Percentiles rank a stretch among this genome's conserved stretches.
These are phyloP conservation scores for Phyllostomus discolor DNA, from an alignment of 2,113 vertebrate species.

Conservation along the genomic window DNA sequence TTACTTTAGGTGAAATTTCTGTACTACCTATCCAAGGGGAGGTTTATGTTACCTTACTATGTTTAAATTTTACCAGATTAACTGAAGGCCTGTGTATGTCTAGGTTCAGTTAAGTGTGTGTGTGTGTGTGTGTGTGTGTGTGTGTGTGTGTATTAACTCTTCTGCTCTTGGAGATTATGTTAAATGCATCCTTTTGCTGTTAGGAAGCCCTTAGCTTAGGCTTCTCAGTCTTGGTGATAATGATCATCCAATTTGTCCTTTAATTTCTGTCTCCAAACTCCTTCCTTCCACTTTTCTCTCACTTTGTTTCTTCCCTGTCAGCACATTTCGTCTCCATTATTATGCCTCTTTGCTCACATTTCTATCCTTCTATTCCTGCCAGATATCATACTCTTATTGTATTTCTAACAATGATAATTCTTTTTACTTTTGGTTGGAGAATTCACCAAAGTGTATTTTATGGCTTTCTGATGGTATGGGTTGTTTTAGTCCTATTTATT, in stretches of 20 bases:
- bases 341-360: neutral
- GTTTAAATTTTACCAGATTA: neutral
- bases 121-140: neutral
- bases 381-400: neutral
- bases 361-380: neutral
- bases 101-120: too few species aligned
- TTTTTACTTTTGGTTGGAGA: constrained; percentile 5
- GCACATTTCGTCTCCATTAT: neutral
- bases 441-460: neutral
- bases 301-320: neutral
- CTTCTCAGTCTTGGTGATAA: neutral
- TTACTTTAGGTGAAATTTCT: neutral
- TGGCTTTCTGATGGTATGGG: neutral
- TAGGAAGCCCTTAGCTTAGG: neutral
- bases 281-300: neutral
- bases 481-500: neutral
- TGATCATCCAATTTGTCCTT: neutral
- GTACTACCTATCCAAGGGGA: neutral
- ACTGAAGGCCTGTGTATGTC: neutral
- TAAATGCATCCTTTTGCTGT: neutral
- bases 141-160: neutral
- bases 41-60: neutral
- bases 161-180: neutral
- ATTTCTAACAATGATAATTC: neutral
- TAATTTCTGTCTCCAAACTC: neutral